Evolutionary conservation across 2,113 vertebrate genomes (phyloP).

Genomic region (Benitochromis conjunctus): DNA sequence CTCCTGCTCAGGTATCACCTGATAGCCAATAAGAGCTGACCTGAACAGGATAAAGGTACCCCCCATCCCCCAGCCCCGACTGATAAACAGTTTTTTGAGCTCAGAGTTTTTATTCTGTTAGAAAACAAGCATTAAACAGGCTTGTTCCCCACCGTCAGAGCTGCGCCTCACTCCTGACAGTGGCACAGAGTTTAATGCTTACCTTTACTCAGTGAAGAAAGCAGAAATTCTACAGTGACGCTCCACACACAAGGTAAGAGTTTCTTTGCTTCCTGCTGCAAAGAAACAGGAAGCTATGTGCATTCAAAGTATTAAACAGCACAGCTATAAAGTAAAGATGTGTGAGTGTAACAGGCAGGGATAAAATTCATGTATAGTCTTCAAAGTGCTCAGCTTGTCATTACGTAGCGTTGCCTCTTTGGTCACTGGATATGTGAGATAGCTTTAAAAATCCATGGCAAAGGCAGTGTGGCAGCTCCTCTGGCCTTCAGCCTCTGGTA

Average conservation of each 20-base stretch:
- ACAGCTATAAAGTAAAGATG: not conserved
- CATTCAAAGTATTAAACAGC: not conserved
- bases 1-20: conserved; percentile 47
- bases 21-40: conserved; percentile 15
- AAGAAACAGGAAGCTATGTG: too few species aligned
- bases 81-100: not conserved
- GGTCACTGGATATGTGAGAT: not conserved
- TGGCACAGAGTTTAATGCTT: not conserved
- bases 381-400: not conserved
- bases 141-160: not conserved
- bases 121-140: not conserved
- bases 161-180: not conserved
- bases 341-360: accelerated
- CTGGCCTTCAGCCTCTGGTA: not conserved
- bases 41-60: not conserved
- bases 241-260: not conserved
- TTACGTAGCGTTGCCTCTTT: not conserved
- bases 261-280: not conserved
- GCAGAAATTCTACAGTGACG: not conserved
- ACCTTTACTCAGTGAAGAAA: not conserved
- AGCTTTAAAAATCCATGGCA: accelerated
- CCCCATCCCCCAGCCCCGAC: not conserved
- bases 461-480: not conserved
- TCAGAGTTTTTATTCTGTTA: not conserved
- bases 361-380: not conserved